phyloP scores from a whole-genome alignment of 64 coral and sea anemone genomes.

The Trachythela sp. region DNA sequence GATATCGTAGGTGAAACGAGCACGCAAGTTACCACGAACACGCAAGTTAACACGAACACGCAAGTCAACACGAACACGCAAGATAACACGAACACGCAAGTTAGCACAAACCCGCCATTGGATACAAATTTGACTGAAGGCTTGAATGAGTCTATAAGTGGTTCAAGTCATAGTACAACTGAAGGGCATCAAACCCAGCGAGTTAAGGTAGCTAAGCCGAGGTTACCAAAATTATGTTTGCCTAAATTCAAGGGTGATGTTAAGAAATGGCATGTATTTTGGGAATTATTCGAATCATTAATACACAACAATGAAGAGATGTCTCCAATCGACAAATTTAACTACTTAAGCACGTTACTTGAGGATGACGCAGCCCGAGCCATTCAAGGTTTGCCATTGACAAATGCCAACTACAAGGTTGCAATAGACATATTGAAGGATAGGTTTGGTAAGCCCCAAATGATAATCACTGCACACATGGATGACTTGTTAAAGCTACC shows the following conservation, averaged over 20 bases:
- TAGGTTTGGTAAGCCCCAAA: not conserved
- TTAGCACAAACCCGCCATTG: not conserved
- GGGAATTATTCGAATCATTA: not conserved
- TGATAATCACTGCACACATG: not conserved
- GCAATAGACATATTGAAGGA: not conserved
- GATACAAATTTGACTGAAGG: not conserved
- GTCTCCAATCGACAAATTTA: not conserved
- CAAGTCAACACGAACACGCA: not conserved
- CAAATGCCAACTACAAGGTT: not conserved
- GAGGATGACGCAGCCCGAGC: not conserved
- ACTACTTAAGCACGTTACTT: not conserved
- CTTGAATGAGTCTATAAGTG: no score
- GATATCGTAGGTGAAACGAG: not conserved
- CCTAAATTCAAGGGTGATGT: not conserved
- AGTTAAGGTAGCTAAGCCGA: not conserved
- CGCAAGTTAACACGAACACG: not conserved
- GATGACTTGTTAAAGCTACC: not conserved
- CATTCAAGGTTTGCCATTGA: conserved; percentile 5
- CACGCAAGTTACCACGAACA: not conserved
- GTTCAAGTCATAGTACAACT: not conserved
- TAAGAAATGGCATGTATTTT: conserved; percentile 14
- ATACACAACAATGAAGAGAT: not conserved
- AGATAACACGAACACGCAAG: not conserved
- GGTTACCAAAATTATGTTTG: not conserved
- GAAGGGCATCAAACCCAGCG: not conserved